phyloP scores from a whole-genome alignment of 2,113 vertebrate species.

The Python bivittatus region DNA sequence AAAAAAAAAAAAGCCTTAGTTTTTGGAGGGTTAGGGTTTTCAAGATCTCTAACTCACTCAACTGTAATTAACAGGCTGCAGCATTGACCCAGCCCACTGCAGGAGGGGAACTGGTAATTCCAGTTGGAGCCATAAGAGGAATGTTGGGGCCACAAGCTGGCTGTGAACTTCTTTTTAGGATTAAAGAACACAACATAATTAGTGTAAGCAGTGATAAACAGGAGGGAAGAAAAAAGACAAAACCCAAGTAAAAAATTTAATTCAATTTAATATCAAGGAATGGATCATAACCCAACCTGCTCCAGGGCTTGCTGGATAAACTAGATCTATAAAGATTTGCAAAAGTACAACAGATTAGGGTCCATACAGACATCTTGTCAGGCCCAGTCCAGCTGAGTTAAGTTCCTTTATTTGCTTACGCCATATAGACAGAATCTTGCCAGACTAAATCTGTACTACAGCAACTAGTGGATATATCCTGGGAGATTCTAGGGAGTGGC shows the following conservation, averaged over 20 bases:
- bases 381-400: no score
- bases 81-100: neutral
- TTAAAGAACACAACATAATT: neutral
- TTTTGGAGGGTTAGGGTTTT: neutral
- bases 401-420: no score
- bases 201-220: neutral
- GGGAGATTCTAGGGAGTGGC: no score
- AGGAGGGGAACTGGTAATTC: neutral
- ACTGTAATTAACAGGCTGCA: neutral
- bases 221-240: neutral
- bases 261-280: neutral
- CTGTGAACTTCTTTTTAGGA: neutral
- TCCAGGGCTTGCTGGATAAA: neutral
- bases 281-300: neutral
- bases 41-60: neutral
- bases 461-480: no score
- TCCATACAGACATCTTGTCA: neutral
- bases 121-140: neutral
- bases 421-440: no score
- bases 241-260: neutral
- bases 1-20: neutral
- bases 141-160: neutral
- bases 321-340: neutral
- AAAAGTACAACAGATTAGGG: neutral
- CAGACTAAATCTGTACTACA: no score